Conservation (phyloP, 1,140 invertebrate genomes). For the Helicoverpa armigera region DNA sequence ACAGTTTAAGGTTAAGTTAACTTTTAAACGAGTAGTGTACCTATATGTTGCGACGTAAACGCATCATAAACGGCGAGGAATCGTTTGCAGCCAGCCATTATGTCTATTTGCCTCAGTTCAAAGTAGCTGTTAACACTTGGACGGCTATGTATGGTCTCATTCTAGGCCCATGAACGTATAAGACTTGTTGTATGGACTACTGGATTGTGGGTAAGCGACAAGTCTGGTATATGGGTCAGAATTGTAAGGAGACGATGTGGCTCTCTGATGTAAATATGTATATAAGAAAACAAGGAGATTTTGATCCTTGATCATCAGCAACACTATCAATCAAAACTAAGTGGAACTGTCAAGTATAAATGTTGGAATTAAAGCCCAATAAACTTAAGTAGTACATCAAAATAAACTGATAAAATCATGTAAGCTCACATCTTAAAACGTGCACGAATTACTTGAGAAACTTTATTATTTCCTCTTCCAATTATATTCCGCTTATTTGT, state of each 20-base stretch:
- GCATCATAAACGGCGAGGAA: constrained; percentile 65
- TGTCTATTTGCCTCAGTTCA: constrained; percentile 50
- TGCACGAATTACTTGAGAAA: constrained; percentile 22
- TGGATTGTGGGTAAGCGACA: neutral
- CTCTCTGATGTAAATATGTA: no score
- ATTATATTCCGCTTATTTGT: constrained; percentile 47
- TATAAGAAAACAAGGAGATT: no score
- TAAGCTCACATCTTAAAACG: constrained; percentile 9
- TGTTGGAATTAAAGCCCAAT: neutral
- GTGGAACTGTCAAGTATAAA: neutral
- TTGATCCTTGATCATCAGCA: neutral
- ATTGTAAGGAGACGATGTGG: no score
- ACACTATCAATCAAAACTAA: neutral
- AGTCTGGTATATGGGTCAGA: no score
- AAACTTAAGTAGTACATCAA: constrained; percentile 12
- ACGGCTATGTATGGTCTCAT: neutral
- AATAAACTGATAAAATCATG: constrained; percentile 24
- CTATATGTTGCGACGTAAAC: constrained; percentile 52
- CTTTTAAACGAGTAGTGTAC: constrained; percentile 55
- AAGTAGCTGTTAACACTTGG: constrained; percentile 1
- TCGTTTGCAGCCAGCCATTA: constrained; percentile 59
- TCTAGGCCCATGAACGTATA: neutral
- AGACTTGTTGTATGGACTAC: neutral
- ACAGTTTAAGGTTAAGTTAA: constrained; percentile 52
- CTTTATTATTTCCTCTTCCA: constrained; percentile 41